phyloP scores from a whole-genome alignment of 2,888 invertebrate genomes.

The Polyommatus iphigenia region DNA sequence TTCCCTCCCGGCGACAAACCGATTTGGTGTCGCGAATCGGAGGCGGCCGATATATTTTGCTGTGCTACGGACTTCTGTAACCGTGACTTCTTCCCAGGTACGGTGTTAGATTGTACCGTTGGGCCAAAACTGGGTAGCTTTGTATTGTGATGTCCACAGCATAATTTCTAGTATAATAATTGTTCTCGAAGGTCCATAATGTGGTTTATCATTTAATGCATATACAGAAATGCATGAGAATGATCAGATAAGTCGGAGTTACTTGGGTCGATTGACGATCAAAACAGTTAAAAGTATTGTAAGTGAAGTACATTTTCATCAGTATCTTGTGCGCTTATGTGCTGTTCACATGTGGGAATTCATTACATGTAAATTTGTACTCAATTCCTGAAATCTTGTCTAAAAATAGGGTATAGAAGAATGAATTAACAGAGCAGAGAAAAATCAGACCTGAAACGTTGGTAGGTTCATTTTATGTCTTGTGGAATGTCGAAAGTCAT shows the following conservation, averaged over 20 bases:
- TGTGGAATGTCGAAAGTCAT: slow-evolving; percentile 23
- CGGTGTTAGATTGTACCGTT: slow-evolving; percentile 63
- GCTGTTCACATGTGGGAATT: slow-evolving; percentile 33
- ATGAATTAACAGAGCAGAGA: neutral
- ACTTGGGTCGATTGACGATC: slow-evolving; percentile 20
- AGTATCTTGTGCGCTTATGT: slow-evolving; percentile 28
- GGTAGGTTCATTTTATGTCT: slow-evolving; percentile 26
- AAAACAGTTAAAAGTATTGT: neutral
- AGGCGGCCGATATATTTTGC: slow-evolving; percentile 75
- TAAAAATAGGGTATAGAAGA: slow-evolving; percentile 27
- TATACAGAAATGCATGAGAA: slow-evolving; percentile 28
- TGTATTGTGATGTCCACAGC: slow-evolving; percentile 68
- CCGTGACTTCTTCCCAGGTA: slow-evolving; percentile 66
- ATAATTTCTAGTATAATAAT: slow-evolving; percentile 43
- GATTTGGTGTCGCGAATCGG: slow-evolving; percentile 80
- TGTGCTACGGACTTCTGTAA: slow-evolving; percentile 88
- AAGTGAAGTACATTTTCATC: neutral
- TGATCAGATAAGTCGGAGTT: slow-evolving; percentile 8
- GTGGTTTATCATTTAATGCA: slow-evolving; percentile 25
- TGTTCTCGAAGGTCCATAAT: slow-evolving; percentile 29
- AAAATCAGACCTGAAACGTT: slow-evolving; percentile 6
- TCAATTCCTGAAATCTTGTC: slow-evolving; percentile 8
- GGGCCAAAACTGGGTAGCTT: slow-evolving; percentile 61
- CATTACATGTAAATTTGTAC: slow-evolving; percentile 38
- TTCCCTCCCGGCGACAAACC: slow-evolving; percentile 82